Base-by-base conservation (phyloP, 2,888 invertebrate genomes). In the Tuta absoluta region DNA sequence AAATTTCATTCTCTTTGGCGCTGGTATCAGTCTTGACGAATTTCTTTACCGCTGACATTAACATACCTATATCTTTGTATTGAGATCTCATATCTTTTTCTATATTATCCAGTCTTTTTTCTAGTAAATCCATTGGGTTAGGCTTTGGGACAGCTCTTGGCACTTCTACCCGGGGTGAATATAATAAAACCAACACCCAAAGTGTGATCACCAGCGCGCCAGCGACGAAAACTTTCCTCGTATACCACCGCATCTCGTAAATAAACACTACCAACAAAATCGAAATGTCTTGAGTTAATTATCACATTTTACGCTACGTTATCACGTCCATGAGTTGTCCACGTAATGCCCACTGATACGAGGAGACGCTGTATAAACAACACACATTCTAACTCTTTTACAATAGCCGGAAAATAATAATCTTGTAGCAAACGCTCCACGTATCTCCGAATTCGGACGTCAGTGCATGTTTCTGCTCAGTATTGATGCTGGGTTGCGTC, bases 211-310 rank as follows among this genome's bases (percentile, higher is more conserved):
- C 65, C 17, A 81, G 65, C 14, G 75, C 73, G 48, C 79, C 71
- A 2, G 79, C 69, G 49, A 84, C 62, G 4, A 81, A 72, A 49
- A 87, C 64, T 77, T 84, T 89, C 65, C 80, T 79, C 51, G 85
- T 67, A 71, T 89, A 87, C n/a, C 88, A 63, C 71, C 91, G 86
- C 91, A 91, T 91, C 75, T 79, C 88, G 51, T 23, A 60, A 49
- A 70, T 68, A 51, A 51, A 51, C 51, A 51, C 21, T 48, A 19
- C 19, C 48, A 28, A 57, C 10, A 8, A 14, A n/a, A 41, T 59
- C 21, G n/a, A 38, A 59, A 41, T 37, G 59, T 41, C 21, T 21
- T 1, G 2, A 21, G 38, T 5, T 33, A 10, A 33, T 33, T 4
- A 19, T 10, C 61, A 33, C 49, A 19, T 51, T 62, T 33, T 5